phyloP scores from a whole-genome alignment of 2,113 vertebrate species.

The Azemiops feae region DNA sequence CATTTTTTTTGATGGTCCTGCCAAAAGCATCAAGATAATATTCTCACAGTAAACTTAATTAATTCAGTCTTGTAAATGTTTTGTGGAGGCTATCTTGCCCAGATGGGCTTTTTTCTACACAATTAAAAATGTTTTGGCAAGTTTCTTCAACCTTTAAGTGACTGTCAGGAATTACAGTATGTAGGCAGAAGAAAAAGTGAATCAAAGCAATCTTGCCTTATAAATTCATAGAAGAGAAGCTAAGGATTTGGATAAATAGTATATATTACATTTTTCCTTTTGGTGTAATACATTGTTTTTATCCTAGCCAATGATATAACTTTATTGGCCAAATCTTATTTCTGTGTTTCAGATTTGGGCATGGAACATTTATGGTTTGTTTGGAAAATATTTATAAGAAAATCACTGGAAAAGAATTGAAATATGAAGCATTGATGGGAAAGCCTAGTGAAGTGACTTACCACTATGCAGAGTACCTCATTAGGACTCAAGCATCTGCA shows the following conservation, averaged over 20 bases:
- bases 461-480: constrained; percentile 82
- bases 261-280: not conserved
- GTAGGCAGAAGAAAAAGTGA: not conserved
- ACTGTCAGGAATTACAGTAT: not conserved
- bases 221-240: not conserved
- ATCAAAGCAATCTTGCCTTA: not conserved
- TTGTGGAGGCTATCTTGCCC: not conserved
- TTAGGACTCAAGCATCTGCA: constrained; percentile 76
- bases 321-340: not conserved
- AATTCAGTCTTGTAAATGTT: not conserved
- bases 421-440: constrained; percentile 81
- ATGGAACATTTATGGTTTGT: constrained; percentile 86
- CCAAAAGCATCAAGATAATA: not conserved
- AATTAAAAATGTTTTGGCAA: not conserved
- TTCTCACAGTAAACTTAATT: not conserved
- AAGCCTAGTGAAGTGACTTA: constrained; percentile 87
- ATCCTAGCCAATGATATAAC: not conserved
- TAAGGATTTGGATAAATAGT: not conserved
- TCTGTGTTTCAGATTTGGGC: constrained; percentile 75
- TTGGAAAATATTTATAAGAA: constrained; percentile 89
- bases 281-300: not conserved
- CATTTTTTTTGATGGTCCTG: not conserved
- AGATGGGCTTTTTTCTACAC: not conserved
- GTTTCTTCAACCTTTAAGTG: not conserved
- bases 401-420: constrained; percentile 81